Percentiles rank a stretch among this genome's conserved stretches.
Conservation (phyloP, 2,797 vertebrate species). For the Hydrophis major region DNA sequence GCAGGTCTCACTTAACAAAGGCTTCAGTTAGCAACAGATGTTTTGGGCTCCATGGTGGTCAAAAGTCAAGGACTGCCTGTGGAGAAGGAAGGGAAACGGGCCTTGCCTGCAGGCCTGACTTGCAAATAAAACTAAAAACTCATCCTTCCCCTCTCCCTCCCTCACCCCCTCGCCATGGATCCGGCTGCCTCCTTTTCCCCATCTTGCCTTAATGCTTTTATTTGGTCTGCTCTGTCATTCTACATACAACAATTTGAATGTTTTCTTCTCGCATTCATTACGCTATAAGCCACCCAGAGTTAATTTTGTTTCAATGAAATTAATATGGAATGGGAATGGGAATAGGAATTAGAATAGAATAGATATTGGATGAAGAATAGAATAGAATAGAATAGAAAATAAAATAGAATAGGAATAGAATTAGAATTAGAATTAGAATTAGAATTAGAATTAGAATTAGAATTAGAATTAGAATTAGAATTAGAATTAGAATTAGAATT, state of each 20-base stretch:
- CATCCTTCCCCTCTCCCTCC: no score
- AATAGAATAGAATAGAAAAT: no score
- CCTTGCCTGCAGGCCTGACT: not conserved
- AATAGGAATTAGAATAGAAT: no score
- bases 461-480: no score
- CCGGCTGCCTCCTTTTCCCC: no score
- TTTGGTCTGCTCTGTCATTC: not conserved
- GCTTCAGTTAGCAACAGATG: not conserved
- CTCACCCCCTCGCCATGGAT: not conserved
- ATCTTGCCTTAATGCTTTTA: not conserved
- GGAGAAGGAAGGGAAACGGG: not conserved
- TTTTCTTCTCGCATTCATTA: not conserved
- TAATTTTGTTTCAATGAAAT: no score
- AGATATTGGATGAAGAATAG: no score
- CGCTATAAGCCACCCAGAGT: not conserved
- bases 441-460: no score
- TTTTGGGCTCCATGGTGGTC: not conserved
- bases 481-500: no score
- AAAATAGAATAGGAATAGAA: no score
- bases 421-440: no score
- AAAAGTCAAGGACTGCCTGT: not conserved
- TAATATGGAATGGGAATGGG: no score
- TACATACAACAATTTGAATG: not conserved
- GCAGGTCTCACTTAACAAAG: not conserved
- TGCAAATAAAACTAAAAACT: not conserved